These are phyloP conservation scores for Xyrichtys novacula DNA, from an alignment of 2,797 vertebrate species.

Conservation along the genomic window DNA sequence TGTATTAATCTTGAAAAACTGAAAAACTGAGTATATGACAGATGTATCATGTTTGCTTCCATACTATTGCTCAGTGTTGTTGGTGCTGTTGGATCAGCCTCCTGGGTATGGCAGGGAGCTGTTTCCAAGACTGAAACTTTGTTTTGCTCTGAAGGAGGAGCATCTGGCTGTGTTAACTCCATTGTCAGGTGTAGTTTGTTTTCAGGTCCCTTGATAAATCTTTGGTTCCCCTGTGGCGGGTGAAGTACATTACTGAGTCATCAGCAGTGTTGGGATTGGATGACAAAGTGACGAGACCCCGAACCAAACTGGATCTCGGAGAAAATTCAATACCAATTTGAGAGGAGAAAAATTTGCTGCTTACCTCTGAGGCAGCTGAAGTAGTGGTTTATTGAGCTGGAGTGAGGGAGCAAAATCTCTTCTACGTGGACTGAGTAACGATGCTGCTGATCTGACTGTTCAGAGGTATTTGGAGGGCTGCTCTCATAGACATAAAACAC, in stretches of 20 bases:
- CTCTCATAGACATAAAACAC: too few species aligned
- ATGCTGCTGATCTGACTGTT: too few species aligned
- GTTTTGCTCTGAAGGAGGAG: background rate
- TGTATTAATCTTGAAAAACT: too few species aligned
- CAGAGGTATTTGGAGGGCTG: too few species aligned
- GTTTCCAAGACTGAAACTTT: background rate
- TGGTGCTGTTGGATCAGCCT: slow-evolving; percentile 14
- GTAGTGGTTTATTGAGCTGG: background rate
- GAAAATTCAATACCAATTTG: background rate
- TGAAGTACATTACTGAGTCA: background rate
- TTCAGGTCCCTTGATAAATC: background rate
- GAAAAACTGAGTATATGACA: too few species aligned
- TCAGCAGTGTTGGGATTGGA: background rate
- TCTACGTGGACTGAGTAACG: too few species aligned
- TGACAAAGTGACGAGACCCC: background rate
- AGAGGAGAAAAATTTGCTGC: background rate
- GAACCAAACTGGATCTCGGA: background rate
- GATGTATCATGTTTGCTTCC: too few species aligned
- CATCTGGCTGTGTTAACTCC: background rate
- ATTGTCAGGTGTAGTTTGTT: background rate
- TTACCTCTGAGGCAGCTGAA: too few species aligned
- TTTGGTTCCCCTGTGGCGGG: background rate
- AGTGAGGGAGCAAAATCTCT: background rate
- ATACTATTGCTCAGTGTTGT: slow-evolving; percentile 5
- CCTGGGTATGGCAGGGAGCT: slow-evolving; percentile 3